Evolutionary conservation across 2,113 vertebrate genomes (phyloP), one percentile per base, ranked within the genome.

Genomic region (Blennius ocellaris): DNA sequence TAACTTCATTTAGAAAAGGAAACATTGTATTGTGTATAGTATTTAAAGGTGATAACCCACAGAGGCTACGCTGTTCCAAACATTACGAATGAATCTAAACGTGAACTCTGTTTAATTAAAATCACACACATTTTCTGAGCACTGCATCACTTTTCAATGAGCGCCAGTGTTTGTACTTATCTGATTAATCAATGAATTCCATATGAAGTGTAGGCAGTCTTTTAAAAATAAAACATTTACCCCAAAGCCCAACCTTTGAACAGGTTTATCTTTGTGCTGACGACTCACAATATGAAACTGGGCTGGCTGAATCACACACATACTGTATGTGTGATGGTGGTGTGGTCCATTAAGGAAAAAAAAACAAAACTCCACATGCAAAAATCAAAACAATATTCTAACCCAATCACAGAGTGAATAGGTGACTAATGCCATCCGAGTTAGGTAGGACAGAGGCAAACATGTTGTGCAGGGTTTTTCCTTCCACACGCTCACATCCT

Each of bases 111-210:
- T 30, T 4, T 30, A 30, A 30, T 30, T 30, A 2, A 30, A 30
- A 30, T 30, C 4, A 30, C 2, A 30, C 21, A 30, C 21, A 4
- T 30, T 30, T 30, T 30, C 2, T 30, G 21, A 81, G 41, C 52
- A 58, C 67, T 51, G 21, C 66, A 45, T 16, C 56, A 45, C 36
- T 21, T 57, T 57, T 48, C 45, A 56, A 59, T 41, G 41, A n/a
- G 43, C 73, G 84, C 82, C 86, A 90, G 79, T 86, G 76, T 80
- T 87, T 81, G 63, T 52, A 55, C 66, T 53, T 54, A 12, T 55
- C 47, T 36, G 14, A 56, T 21, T 53, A 21, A 48, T 82, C 14
- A 40, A 15, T 6, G 41, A 39, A 6, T 37, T 58, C 69, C 8
- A 52, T 21, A 41, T 51, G 62, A 49, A 8, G 52, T 6, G 51